phyloP scores from a whole-genome alignment of 2,888 invertebrate genomes.

The Empis stercorea region DNA sequence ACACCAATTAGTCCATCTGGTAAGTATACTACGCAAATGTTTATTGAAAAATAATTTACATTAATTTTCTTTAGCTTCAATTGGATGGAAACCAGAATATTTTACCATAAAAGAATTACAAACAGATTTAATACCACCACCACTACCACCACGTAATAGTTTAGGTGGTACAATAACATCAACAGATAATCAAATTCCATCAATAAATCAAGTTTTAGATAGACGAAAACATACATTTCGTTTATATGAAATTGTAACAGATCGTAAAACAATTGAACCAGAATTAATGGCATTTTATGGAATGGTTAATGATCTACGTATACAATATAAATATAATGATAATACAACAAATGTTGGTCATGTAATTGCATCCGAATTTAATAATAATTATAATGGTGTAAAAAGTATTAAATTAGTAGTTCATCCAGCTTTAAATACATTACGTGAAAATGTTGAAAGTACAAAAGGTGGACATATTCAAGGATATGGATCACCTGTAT shows the following conservation, averaged over 20 bases:
- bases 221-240: slow-evolving; percentile 36
- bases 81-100: slow-evolving; percentile 32
- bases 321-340: slow-evolving; percentile 62
- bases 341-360: slow-evolving; percentile 73
- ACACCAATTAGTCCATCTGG: slow-evolving; percentile 37
- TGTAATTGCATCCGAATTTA: slow-evolving; percentile 76
- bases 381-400: slow-evolving; percentile 61
- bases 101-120: slow-evolving; percentile 6
- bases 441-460: slow-evolving; percentile 35
- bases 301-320: slow-evolving; percentile 68
- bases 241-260: slow-evolving; percentile 60
- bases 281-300: slow-evolving; percentile 71
- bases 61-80: slow-evolving; percentile 17
- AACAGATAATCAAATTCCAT: slow-evolving; percentile 10
- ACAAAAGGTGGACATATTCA: slow-evolving; percentile 25
- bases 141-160: slow-evolving; percentile 46
- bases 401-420: slow-evolving; percentile 86
- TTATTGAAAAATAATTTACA: not conserved
- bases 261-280: slow-evolving; percentile 53
- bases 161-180: slow-evolving; percentile 6
- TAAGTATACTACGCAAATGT: slow-evolving; percentile 13
- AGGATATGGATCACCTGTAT: slow-evolving; percentile 50
- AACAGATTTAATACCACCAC: slow-evolving; percentile 36
- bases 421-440: slow-evolving; percentile 40
- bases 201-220: slow-evolving; percentile 20